Percentiles rank a stretch among this genome's conserved stretches.
These are phyloP conservation scores for Sebastes ruberrimus DNA, from an alignment of 2,797 vertebrate genomes.

Conservation along the genomic window DNA sequence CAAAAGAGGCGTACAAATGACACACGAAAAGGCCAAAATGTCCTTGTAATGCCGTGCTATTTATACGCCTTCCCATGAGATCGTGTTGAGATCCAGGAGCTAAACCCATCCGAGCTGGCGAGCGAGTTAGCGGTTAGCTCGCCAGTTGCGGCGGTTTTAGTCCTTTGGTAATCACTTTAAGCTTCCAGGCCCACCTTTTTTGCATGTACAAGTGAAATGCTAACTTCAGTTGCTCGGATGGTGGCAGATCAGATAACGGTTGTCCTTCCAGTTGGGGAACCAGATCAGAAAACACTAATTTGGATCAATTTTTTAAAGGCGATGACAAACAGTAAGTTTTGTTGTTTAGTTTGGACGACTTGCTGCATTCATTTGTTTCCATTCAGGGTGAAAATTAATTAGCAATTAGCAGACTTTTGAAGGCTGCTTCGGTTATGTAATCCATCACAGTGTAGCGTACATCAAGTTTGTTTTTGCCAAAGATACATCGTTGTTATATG, in stretches of 20 bases:
- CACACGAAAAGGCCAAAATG: too few species aligned
- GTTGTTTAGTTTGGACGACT: not conserved
- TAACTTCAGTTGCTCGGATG: too few species aligned
- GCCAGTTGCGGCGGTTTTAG: too few species aligned
- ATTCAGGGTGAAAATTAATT: not conserved
- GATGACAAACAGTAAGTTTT: not conserved
- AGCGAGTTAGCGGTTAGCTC: too few species aligned
- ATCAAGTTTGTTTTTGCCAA: not conserved
- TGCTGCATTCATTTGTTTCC: not conserved
- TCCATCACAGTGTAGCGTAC: not conserved
- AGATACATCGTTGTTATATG: not conserved
- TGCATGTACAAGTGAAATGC: too few species aligned
- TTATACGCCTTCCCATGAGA: too few species aligned
- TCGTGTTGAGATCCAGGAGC: too few species aligned
- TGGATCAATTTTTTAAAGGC: not conserved
- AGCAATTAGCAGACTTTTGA: not conserved
- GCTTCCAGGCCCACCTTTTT: too few species aligned
- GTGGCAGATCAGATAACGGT: not conserved
- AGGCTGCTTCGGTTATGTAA: not conserved
- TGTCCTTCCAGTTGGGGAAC: not conserved
- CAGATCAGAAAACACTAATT: not conserved
- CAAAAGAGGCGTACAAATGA: too few species aligned
- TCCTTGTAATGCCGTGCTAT: too few species aligned
- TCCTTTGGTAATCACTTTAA: too few species aligned
- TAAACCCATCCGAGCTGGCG: fast-evolving